phyloP scores from a whole-genome alignment of 1,140 invertebrate genomes.

The Leptinotarsa undecemlineata region DNA sequence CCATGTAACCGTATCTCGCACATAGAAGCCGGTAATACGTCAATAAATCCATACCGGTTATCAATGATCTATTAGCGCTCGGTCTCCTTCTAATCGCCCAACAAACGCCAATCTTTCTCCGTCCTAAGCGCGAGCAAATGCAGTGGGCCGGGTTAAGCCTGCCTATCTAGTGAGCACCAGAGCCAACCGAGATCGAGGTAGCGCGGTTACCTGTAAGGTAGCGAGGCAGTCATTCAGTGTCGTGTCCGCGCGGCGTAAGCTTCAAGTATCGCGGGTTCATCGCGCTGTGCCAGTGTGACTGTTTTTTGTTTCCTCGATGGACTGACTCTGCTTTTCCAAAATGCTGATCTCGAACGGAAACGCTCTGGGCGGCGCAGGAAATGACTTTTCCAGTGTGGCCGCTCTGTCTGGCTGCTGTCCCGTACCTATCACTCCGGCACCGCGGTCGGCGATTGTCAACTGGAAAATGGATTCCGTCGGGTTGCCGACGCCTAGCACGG shows the following conservation, averaged over 20 bases:
- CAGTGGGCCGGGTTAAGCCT: conserved; percentile 53
- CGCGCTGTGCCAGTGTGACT: conserved; percentile 11
- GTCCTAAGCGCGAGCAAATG: conserved; percentile 40
- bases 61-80: conserved; percentile 39
- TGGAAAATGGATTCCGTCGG: conserved; percentile 56
- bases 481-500: conserved; percentile 49
- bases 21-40: conserved; percentile 46
- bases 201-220: conserved; percentile 53
- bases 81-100: conserved; percentile 23
- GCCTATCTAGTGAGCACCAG: conserved; percentile 51
- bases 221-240: conserved; percentile 55
- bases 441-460: conserved; percentile 50
- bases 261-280: conserved; percentile 40
- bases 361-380: conserved; percentile 46
- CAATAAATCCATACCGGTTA: conserved; percentile 47
- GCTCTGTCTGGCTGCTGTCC: conserved; percentile 54
- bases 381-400: conserved; percentile 53
- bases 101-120: conserved; percentile 7
- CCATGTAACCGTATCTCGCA: conserved; percentile 39
- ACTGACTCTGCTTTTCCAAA: conserved; percentile 21
- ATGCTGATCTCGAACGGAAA: conserved; percentile 55
- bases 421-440: conserved; percentile 48
- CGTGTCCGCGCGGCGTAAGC: conserved; percentile 53
- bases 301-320: conserved; percentile 1
- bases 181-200: conserved; percentile 53